These are phyloP conservation scores for Rallus limicola DNA, from an alignment of 2,113 vertebrate genomes.

Conservation along the genomic window DNA sequence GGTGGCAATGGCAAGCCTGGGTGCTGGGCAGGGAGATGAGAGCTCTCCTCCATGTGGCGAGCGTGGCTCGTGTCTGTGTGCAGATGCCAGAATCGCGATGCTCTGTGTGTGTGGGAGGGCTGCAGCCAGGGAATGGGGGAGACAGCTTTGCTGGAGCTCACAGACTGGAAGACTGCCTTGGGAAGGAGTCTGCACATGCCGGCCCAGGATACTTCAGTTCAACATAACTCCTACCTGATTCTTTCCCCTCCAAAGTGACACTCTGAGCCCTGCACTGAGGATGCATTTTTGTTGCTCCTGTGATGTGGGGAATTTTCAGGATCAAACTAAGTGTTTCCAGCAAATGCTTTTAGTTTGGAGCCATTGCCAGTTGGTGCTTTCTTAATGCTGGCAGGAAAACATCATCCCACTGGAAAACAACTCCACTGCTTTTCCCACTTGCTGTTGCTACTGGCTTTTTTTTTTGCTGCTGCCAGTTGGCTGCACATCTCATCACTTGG, in stretches of 20 bases:
- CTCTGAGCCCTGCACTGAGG: not conserved
- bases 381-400: not conserved
- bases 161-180: not conserved
- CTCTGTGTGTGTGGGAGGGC: not conserved
- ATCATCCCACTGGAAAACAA: not conserved
- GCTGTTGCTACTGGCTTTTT: not conserved
- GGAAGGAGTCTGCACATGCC: accelerated
- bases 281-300: not conserved
- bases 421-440: not conserved
- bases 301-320: not conserved
- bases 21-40: not conserved
- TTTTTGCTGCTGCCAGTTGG: not conserved
- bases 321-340: not conserved
- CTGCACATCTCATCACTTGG: not conserved
- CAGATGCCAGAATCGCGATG: not conserved
- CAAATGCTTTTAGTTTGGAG: not conserved
- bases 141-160: not conserved
- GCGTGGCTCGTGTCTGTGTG: not conserved
- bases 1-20: not conserved
- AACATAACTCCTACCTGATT: not conserved
- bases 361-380: not conserved
- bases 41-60: not conserved
- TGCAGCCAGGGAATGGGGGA: not conserved
- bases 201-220: not conserved
- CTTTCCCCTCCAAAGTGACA: not conserved